Base-by-base conservation (phyloP, 2,888 invertebrate genomes). In the Drosophila engyochracea region DNA sequence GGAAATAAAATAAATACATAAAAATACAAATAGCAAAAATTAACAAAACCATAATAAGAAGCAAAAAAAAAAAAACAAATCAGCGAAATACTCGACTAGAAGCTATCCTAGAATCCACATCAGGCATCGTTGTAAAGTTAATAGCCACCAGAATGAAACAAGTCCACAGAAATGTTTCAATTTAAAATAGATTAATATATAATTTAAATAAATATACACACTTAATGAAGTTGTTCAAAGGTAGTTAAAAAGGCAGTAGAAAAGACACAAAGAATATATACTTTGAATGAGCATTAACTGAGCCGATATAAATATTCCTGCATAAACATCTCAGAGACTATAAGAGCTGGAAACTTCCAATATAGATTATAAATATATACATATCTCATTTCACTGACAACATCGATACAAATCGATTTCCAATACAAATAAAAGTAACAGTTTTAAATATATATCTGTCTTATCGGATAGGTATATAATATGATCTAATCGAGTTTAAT, bases 1-100 rank as follows among this genome's bases (percentile, higher is more conserved):
- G 68, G 54, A 75, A 80, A 74, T 67, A 65, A 75, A 68, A 67
- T 72, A 77, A 65, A 60, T 59, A 68, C 7, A 55, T 62, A 68
- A 61, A 57, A 28, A 73, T 41, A 33, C 47, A 55, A 39, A 51
- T 25, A 60, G 14, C 57, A 60, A 66, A 71, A 44, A 53, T 51
- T 58, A 49, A 60, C 35, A 22, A 49, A 70, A 44, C 60, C 25
- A 62, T 35, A 68, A 62, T n/a, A 47, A 19, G 35, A 39, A 60
- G 47, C 16, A 41, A 64, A 59, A 31, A n/a, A 3, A n/a, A 3
- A 47, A 35, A 28, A 7, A 14, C 35, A 33, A 63, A 51, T n/a
- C 4, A 12, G 0, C 12, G 19, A 19, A 54, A 37, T 39, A 14
- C n/a, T 7, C 37, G n/a, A 28, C 55, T 28, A 35, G n/a, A 49